Conservation (phyloP, 2,888 invertebrate species). For the Erebia palarica region DNA sequence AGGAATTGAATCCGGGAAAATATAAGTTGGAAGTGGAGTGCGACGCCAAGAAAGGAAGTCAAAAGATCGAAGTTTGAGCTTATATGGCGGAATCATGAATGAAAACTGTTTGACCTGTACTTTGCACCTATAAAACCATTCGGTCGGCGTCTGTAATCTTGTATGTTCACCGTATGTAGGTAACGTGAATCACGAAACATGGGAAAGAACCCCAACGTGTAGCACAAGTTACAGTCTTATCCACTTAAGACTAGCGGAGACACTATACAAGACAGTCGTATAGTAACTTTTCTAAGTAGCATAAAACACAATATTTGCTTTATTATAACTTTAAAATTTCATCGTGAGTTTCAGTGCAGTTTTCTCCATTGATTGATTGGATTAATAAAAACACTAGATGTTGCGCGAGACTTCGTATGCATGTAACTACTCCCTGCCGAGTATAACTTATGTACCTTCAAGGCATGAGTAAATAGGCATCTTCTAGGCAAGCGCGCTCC, state of each 20-base stretch:
- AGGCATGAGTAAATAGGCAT: no score
- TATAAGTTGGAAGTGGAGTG: neutral
- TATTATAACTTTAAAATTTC: no score
- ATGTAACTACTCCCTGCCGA: no score
- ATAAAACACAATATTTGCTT: no score
- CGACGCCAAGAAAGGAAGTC: neutral
- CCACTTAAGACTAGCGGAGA: constrained; percentile 26
- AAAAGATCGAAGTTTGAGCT: constrained; percentile 5
- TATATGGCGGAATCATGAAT: constrained; percentile 21
- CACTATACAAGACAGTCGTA: constrained; percentile 17
- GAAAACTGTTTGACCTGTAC: constrained; percentile 28
- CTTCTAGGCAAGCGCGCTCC: no score
- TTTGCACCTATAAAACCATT: constrained; percentile 30
- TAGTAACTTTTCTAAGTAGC: no score
- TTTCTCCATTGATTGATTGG: no score
- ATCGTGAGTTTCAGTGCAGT: no score
- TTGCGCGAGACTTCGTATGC: no score
- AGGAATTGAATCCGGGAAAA: no score
- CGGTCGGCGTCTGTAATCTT: constrained; percentile 36
- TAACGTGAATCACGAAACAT: constrained; percentile 42
- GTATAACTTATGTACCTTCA: no score
- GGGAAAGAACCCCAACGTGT: constrained; percentile 30
- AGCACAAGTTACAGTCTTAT: constrained; percentile 28
- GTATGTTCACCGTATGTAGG: constrained; percentile 39
- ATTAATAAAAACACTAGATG: no score